These are phyloP conservation scores for Siniperca knerii DNA, from an alignment of 2,113 vertebrate species.

Conservation along the genomic window DNA sequence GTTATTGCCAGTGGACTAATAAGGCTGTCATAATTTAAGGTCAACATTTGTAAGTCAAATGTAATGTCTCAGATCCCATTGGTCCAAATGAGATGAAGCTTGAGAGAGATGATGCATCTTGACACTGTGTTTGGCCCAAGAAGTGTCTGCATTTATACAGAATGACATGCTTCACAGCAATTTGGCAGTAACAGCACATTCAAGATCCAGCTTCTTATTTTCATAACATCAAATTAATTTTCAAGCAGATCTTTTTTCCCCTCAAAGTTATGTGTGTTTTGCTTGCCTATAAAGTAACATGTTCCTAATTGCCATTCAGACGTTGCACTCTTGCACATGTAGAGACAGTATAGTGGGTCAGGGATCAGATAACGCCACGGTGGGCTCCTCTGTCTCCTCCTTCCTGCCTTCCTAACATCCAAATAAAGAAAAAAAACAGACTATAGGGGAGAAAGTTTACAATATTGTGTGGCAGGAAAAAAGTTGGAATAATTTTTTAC, in stretches of 20 bases:
- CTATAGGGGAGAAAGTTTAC: slow-evolving; percentile 5
- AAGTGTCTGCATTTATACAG: slow-evolving; percentile 2
- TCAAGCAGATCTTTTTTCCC: neutral
- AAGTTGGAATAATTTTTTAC: slow-evolving; percentile 59
- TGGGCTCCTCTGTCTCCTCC: neutral
- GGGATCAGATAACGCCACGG: neutral
- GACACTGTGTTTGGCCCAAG: slow-evolving; percentile 2
- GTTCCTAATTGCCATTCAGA: neutral
- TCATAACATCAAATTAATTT: neutral
- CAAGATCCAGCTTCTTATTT: slow-evolving; percentile 5
- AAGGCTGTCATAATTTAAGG: slow-evolving; percentile 20
- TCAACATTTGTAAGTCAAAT: slow-evolving; percentile 35
- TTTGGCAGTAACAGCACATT: neutral
- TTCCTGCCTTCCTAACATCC: slow-evolving; percentile 1
- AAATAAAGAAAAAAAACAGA: slow-evolving; percentile 5
- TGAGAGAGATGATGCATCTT: slow-evolving; percentile 16
- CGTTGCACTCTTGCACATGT: neutral
- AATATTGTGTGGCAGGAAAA: slow-evolving; percentile 14
- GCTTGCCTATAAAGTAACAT: neutral
- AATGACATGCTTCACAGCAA: slow-evolving; percentile 12
- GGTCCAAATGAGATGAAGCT: slow-evolving; percentile 19
- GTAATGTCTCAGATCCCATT: slow-evolving; percentile 3
- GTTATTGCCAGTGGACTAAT: slow-evolving; percentile 1
- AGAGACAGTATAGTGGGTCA: neutral
- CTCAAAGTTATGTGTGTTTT: neutral